Percentiles rank a stretch among this genome's conserved stretches.
Conservation (phyloP, 2,797 vertebrate species). For the Cyprinodon diabolis region DNA sequence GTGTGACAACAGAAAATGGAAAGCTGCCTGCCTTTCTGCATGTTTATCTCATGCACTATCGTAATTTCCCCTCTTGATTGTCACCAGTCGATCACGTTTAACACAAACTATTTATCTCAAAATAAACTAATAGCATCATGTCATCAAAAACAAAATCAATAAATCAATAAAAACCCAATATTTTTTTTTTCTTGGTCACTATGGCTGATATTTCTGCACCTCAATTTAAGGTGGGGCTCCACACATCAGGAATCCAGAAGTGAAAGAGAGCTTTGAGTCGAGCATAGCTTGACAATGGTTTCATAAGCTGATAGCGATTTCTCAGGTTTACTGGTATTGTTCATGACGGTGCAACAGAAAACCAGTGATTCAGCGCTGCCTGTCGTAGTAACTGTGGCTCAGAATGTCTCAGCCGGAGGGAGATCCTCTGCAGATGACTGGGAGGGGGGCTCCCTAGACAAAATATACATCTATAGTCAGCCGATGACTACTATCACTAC, state of each 20-base stretch:
- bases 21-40: not conserved
- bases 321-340: conserved; percentile 64
- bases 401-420: conserved; percentile 66
- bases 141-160: too few species aligned
- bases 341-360: conserved; percentile 61
- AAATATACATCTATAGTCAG: conserved; percentile 56
- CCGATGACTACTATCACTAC: conserved; percentile 19
- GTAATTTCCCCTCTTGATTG: not conserved
- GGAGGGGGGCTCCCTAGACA: conserved; percentile 72
- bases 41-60: not conserved
- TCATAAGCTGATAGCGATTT: conserved; percentile 56
- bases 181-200: conserved; percentile 10
- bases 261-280: conserved; percentile 63
- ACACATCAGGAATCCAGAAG: conserved; percentile 48
- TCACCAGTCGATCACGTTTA: not conserved
- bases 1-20: not conserved
- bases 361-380: conserved; percentile 71
- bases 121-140: not conserved
- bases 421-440: conserved; percentile 81
- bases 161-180: not conserved
- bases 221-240: conserved; percentile 30
- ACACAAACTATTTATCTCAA: not conserved
- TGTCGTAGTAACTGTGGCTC: conserved; percentile 48
- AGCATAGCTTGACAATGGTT: conserved; percentile 35
- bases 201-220: conserved; percentile 18